phyloP scores from a whole-genome alignment of 2,113 vertebrate species.

The Turdus rufiventris region DNA sequence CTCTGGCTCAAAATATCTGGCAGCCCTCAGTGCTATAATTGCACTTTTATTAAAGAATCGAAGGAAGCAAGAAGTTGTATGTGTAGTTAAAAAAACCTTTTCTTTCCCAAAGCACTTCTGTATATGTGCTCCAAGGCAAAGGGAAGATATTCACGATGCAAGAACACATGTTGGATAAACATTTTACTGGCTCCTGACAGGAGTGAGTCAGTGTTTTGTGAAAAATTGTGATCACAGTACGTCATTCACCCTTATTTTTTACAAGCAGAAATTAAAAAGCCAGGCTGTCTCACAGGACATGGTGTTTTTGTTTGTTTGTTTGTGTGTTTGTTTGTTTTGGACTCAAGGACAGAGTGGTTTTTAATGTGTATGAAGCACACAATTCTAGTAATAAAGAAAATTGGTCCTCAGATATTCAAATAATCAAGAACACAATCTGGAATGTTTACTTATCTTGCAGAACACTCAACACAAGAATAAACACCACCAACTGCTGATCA shows the following conservation, averaged over 20 bases:
- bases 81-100: not conserved
- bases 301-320: not conserved
- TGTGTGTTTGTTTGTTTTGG: not conserved
- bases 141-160: not conserved
- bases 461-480: not conserved
- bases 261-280: not conserved
- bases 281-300: not conserved
- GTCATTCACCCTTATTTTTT: not conserved
- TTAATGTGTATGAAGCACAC: not conserved
- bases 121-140: not conserved
- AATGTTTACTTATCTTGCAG: not conserved
- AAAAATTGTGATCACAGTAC: not conserved
- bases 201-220: not conserved
- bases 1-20: not conserved
- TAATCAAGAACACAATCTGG: not conserved
- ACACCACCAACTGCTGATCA: not conserved
- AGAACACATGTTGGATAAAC: not conserved
- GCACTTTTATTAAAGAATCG: not conserved
- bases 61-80: not conserved
- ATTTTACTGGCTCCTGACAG: not conserved
- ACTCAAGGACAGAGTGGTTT: not conserved
- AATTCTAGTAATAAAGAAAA: not conserved
- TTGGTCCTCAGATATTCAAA: fast-evolving
- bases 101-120: not conserved
- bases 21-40: not conserved